Base-by-base conservation (phyloP, 2,888 invertebrate species). In the Drymonia ruficornis region DNA sequence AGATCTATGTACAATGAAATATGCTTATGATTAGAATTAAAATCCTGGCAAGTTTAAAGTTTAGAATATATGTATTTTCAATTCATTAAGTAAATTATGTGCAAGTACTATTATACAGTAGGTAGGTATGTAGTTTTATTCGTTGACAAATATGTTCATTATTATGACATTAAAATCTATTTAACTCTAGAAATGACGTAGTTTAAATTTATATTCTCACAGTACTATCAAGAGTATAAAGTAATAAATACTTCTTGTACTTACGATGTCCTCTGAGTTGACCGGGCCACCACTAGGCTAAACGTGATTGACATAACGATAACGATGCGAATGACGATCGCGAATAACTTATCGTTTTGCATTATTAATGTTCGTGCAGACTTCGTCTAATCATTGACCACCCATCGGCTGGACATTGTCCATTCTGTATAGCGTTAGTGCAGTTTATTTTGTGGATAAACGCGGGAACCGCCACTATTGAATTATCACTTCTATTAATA, bases 251-350 rank as follows among this genome's bases (percentile, higher is more conserved):
- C 50, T 52, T 51, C 18, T 52, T 51, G 52, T 56, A 49, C 44
- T 49, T 44, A 36, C 42, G 50, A 23, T 49, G 44, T 42, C 44
- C 59, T 53, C 53, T 49, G 58, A 55, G 46, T 54, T 52, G 55
- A 61, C 55, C 56, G 49, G 50, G 43, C 52, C 46, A 50, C 44
- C 52, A 49, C 56, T 58, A 55, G 43, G 56, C 62, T 50, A 59
- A 66, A 67, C 65, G 72, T 69, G 71, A 70, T 64, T 71, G 65
- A 67, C 60, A 64, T 69, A 49, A 52, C 54, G 72, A 71, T 71
- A 67, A 53, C 55, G 44, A 29, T 46, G 59, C 8, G 59, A 57
- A 67, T 56, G 55, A 54, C 49, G 58, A 50, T 63, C 56, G 50
- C 52, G 60, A 67, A 60, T 63, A 67, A 63, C 40, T 67, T 55